A percentile compares a stretch with the other conserved stretches of the same genome.
Evolutionary conservation across 2,888 invertebrate species (phyloP).

Genomic region (Tetramorium bicarinatum): DNA sequence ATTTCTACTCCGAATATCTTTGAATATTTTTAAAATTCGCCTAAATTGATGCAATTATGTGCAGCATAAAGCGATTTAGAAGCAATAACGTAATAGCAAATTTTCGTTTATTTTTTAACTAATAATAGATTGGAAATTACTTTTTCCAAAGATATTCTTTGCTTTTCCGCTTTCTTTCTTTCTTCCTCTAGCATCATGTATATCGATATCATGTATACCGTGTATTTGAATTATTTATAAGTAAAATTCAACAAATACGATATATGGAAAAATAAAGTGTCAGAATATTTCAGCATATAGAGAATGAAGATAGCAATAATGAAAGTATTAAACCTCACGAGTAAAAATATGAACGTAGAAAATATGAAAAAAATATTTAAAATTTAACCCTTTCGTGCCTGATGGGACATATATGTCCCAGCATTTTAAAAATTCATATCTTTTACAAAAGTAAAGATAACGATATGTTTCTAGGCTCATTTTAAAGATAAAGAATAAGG

Average conservation of each 20-base stretch:
- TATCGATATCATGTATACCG: neutral
- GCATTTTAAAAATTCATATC: too few species aligned
- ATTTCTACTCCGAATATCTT: neutral
- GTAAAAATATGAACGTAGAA: neutral
- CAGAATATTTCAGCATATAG: neutral
- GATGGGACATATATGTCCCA: too few species aligned
- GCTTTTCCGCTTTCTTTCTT: neutral
- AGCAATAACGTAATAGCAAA: neutral
- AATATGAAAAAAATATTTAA: neutral
- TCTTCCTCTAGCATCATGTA: neutral
- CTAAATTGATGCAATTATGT: neutral
- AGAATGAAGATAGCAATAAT: neutral
- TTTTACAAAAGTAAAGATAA: too few species aligned
- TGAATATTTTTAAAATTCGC: slow-evolving; percentile 1
- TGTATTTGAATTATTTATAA: slow-evolving; percentile 29
- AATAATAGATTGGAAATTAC: neutral
- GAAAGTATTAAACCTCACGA: slow-evolving; percentile 13
- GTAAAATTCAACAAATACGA: neutral
- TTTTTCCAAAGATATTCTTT: neutral
- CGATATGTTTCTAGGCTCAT: too few species aligned
- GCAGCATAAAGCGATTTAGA: neutral
- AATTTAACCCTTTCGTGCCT: too few species aligned
- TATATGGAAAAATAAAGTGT: neutral
- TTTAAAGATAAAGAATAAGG: too few species aligned
- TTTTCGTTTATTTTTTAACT: neutral